Percentiles rank a stretch among this genome's conserved stretches.
Conservation (phyloP, 2,797 vertebrate genomes). For the Australoheros facetus region DNA sequence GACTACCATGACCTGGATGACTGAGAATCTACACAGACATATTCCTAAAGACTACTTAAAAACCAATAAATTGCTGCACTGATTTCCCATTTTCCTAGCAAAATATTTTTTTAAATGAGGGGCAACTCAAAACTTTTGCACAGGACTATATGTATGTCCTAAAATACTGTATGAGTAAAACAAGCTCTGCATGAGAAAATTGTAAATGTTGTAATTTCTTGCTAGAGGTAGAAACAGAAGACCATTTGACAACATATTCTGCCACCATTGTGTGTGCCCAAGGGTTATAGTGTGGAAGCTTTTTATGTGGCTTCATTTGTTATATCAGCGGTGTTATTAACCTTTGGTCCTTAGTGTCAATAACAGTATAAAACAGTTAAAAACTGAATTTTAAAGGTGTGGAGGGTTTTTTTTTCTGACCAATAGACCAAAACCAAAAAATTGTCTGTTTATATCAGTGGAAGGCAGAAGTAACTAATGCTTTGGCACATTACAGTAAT, state of each 20-base stretch:
- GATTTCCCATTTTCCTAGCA: background rate
- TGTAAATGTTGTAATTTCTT: background rate
- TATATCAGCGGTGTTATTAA: background rate
- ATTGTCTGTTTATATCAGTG: background rate
- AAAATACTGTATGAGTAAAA: background rate
- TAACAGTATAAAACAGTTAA: background rate
- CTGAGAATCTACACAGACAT: too few species aligned
- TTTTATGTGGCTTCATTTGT: background rate
- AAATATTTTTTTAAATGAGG: background rate
- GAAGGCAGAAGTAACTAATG: background rate
- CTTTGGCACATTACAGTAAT: background rate
- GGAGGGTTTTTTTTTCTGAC: accelerated
- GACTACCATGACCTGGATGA: too few species aligned
- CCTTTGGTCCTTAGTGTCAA: background rate
- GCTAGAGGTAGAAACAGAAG: background rate
- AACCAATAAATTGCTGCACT: background rate
- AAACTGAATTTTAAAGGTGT: background rate
- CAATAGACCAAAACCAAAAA: background rate
- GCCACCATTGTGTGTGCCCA: background rate
- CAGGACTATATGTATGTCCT: background rate
- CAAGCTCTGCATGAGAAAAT: background rate
- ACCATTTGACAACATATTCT: background rate
- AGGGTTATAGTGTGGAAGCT: background rate
- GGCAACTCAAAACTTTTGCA: background rate
- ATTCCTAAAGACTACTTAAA: background rate